Evolutionary conservation across 2,113 vertebrate species (phyloP).

Genomic region (Sinocyclocheilus anophthalmus): DNA sequence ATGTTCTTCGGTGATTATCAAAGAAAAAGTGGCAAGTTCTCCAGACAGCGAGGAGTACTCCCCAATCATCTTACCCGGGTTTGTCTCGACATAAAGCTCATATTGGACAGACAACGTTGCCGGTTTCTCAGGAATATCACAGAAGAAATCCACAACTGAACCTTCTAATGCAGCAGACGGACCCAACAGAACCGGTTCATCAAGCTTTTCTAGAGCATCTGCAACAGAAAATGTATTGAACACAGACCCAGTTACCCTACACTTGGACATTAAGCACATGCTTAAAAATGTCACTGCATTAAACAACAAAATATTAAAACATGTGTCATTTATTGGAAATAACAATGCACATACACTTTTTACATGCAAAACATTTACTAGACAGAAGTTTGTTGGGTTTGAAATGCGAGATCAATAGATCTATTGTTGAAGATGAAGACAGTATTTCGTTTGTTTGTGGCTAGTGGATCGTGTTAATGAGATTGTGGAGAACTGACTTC

Average conservation of each 20-base stretch:
- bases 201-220: slow-evolving; percentile 55
- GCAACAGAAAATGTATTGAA: neutral
- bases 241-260: neutral
- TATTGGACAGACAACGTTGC: slow-evolving; percentile 49
- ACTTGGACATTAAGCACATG: too few species aligned
- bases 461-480: neutral
- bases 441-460: neutral
- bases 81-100: slow-evolving; percentile 36
- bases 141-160: accelerated
- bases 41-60: neutral
- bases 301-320: too few species aligned
- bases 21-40: accelerated
- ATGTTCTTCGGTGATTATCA: accelerated
- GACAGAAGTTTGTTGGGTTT: neutral
- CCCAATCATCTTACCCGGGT: neutral
- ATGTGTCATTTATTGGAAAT: too few species aligned
- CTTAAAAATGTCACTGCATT: too few species aligned
- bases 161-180: slow-evolving; percentile 29
- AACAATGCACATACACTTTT: too few species aligned
- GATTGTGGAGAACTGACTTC: neutral
- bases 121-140: slow-evolving; percentile 34
- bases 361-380: too few species aligned
- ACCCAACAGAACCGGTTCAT: slow-evolving; percentile 43
- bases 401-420: neutral
- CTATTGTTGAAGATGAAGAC: neutral